Conservation (phyloP, 2,888 invertebrate genomes). For the Mechanitis mazaeus region DNA sequence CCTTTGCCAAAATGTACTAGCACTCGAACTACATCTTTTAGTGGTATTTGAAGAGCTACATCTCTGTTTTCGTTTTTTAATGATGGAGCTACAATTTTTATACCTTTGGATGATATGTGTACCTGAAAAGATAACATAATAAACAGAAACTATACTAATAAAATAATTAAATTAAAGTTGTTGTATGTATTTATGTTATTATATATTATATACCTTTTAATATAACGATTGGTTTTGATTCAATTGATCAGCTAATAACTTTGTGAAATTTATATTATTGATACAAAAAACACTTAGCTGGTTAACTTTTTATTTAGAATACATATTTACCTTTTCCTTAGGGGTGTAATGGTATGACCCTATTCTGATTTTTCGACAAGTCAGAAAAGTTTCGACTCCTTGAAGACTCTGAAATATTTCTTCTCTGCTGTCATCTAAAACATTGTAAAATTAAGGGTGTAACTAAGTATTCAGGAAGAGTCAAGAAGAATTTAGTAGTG, state of each 20-base stretch:
- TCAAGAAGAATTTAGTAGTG: too few relatives aligned
- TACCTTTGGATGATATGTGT: constrained; percentile 75
- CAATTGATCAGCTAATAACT: too few relatives aligned
- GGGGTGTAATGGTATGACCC: constrained; percentile 90
- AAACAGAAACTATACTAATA: not conserved
- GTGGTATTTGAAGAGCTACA: constrained; percentile 81
- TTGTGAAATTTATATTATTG: not conserved
- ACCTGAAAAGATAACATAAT: constrained; percentile 57
- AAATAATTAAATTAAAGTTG: too few relatives aligned
- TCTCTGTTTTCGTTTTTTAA: constrained; percentile 72
- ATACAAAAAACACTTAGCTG: not conserved
- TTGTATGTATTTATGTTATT: not conserved
- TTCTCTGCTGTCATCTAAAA: constrained; percentile 75
- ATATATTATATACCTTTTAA: not conserved
- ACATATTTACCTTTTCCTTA: constrained; percentile 78
- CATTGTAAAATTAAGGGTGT: constrained; percentile 22
- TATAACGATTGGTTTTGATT: too few relatives aligned
- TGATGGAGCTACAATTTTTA: constrained; percentile 78
- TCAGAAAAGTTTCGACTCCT: constrained; percentile 74
- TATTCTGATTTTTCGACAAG: constrained; percentile 87
- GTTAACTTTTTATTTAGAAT: not conserved
- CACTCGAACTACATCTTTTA: constrained; percentile 83
- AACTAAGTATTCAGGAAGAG: not conserved
- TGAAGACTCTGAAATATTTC: constrained; percentile 66
- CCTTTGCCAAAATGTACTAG: constrained; percentile 86